A percentile compares a stretch with the other conserved stretches of the same genome.
These are phyloP conservation scores for Vultur gryphus DNA, from an alignment of 2,797 vertebrate genomes.

Conservation along the genomic window DNA sequence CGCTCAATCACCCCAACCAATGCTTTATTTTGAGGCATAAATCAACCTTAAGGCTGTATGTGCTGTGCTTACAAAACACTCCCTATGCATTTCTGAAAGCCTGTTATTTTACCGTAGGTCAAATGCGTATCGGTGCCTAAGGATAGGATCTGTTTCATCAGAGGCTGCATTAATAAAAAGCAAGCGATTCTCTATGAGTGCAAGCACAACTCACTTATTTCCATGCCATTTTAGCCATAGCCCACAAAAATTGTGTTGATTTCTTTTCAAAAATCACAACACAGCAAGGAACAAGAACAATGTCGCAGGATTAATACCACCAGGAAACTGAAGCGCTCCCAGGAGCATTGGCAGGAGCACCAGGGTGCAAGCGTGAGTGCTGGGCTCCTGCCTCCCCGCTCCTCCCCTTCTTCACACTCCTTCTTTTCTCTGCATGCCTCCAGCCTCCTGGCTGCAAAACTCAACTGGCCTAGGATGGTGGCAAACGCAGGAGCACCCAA, in stretches of 20 bases:
- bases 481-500: neutral
- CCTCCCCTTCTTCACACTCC: neutral
- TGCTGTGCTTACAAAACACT: neutral
- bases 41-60: neutral
- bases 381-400: neutral
- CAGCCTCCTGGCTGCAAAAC: neutral
- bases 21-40: neutral
- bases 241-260: neutral
- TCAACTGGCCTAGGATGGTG: neutral
- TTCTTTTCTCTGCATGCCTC: neutral
- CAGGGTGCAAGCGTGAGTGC: neutral
- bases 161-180: neutral
- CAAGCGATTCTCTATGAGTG: neutral
- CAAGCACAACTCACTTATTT: neutral
- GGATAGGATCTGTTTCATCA: neutral
- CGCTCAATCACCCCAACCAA: neutral
- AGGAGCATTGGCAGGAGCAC: rapidly evolving
- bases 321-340: neutral
- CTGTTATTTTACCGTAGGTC: neutral
- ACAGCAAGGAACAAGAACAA: neutral
- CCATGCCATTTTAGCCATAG: neutral
- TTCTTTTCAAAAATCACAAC: neutral
- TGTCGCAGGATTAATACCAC: neutral
- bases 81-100: neutral
- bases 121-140: neutral